A percentile compares a stretch with the other conserved stretches of the same genome.
These are phyloP conservation scores for Enteromius argenteus DNA, from an alignment of 2,797 vertebrate species.

Conservation along the genomic window DNA sequence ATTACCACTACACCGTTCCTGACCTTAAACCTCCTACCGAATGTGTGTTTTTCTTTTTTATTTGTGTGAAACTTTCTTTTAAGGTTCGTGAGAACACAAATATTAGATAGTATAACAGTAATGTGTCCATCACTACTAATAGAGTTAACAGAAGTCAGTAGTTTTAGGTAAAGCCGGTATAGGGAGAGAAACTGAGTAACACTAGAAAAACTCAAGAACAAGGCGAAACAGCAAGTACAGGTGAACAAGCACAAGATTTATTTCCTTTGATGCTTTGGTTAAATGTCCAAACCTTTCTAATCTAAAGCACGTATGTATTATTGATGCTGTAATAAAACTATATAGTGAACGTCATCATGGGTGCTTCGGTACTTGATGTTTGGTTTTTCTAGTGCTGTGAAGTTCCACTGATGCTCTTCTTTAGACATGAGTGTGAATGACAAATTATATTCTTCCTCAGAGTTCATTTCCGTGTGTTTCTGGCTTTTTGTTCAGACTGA, in stretches of 20 bases:
- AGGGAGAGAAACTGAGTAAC: constrained; percentile 27
- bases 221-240: not conserved
- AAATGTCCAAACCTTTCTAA: not conserved
- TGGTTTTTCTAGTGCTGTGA: constrained; percentile 4
- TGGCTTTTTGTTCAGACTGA: constrained; percentile 28
- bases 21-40: constrained; percentile 1
- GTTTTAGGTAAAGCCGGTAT: not conserved
- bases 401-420: constrained; percentile 18
- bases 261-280: constrained; percentile 6
- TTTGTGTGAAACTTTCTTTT: constrained; percentile 28
- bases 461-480: constrained; percentile 21
- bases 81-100: constrained; percentile 25
- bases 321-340: not conserved
- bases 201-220: not conserved
- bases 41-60: constrained; percentile 11
- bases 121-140: not conserved
- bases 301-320: not conserved
- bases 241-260: not conserved
- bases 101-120: not conserved
- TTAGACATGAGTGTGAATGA: constrained; percentile 21
- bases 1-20: constrained; percentile 13
- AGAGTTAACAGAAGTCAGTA: not conserved
- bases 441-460: not conserved
- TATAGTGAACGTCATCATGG: not conserved
- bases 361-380: constrained; percentile 8